phyloP scores from a whole-genome alignment of 2,888 invertebrate species.

The Trilocha varians region DNA sequence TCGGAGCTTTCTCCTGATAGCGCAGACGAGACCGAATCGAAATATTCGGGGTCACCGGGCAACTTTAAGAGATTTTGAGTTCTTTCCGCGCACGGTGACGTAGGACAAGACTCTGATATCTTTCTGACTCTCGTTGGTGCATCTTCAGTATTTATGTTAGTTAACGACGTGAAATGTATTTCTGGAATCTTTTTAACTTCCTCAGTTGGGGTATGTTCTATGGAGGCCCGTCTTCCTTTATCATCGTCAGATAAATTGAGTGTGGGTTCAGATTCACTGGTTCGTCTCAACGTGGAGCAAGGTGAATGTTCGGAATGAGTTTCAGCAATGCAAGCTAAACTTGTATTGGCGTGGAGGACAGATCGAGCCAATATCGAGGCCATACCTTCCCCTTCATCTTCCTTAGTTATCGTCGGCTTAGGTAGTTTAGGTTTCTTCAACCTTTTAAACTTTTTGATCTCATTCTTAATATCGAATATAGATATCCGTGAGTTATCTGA shows the following conservation, averaged over 20 bases:
- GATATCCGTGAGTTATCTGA: slow-evolving; percentile 65
- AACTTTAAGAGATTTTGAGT: slow-evolving; percentile 49
- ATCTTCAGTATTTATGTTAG: slow-evolving; percentile 42
- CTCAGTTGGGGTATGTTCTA: slow-evolving; percentile 14
- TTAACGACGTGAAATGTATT: slow-evolving; percentile 49
- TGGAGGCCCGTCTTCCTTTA: slow-evolving; percentile 16
- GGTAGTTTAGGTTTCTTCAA: slow-evolving; percentile 55
- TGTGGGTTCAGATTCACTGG: slow-evolving; percentile 57
- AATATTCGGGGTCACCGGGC: slow-evolving; percentile 48
- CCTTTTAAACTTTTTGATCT: slow-evolving; percentile 53
- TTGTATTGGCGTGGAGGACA: slow-evolving; percentile 73
- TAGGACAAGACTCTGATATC: slow-evolving; percentile 61
- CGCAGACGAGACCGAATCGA: slow-evolving; percentile 56
- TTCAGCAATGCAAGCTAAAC: slow-evolving; percentile 73
- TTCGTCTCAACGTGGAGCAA: slow-evolving; percentile 45
- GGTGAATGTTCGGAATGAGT: slow-evolving; percentile 61
- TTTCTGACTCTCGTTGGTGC: slow-evolving; percentile 31
- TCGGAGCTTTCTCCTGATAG: slow-evolving; percentile 63
- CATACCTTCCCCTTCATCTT: slow-evolving; percentile 74
- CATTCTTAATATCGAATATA: slow-evolving; percentile 50
- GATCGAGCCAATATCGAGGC: slow-evolving; percentile 78
- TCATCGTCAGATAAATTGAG: slow-evolving; percentile 42
- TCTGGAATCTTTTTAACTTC: slow-evolving; percentile 33
- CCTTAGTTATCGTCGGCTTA: slow-evolving; percentile 41
- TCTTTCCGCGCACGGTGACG: slow-evolving; percentile 48